A percentile compares a stretch with the other conserved stretches of the same genome.
These are phyloP conservation scores for Diarsia brunnea DNA, from an alignment of 2,888 invertebrate species.

Conservation along the genomic window DNA sequence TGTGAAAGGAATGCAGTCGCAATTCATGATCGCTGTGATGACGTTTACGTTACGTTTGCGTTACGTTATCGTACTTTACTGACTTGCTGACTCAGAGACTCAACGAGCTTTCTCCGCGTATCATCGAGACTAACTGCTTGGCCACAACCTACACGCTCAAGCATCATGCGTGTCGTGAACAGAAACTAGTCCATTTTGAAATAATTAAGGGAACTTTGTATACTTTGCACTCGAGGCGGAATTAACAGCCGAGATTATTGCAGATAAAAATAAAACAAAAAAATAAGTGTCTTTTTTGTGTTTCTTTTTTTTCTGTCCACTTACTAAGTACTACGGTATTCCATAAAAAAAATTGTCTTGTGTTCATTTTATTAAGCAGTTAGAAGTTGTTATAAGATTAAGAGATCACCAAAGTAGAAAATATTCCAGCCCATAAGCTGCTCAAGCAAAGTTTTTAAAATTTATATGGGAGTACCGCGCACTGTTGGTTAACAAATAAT, in stretches of 20 bases:
- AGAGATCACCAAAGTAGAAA: neutral
- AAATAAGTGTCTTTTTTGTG: neutral
- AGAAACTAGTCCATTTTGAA: too few relatives aligned
- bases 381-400: neutral
- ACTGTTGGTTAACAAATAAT: neutral
- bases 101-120: constrained; percentile 41
- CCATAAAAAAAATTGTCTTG: neutral
- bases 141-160: neutral
- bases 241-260: too few relatives aligned
- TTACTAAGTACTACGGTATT: neutral
- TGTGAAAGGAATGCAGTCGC: neutral
- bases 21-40: neutral
- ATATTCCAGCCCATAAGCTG: neutral
- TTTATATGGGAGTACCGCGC: neutral
- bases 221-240: too few relatives aligned
- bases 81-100: constrained; percentile 39
- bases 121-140: constrained; percentile 8
- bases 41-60: constrained; percentile 25
- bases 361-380: neutral
- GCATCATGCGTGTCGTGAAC: neutral
- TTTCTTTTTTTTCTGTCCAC: neutral
- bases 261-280: too few relatives aligned
- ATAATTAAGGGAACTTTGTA: too few relatives aligned
- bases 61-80: constrained; percentile 23
- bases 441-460: neutral